Evolutionary conservation across 1,140 invertebrate species (phyloP).

Genomic region (Trichomalopsis sarcophagae): DNA sequence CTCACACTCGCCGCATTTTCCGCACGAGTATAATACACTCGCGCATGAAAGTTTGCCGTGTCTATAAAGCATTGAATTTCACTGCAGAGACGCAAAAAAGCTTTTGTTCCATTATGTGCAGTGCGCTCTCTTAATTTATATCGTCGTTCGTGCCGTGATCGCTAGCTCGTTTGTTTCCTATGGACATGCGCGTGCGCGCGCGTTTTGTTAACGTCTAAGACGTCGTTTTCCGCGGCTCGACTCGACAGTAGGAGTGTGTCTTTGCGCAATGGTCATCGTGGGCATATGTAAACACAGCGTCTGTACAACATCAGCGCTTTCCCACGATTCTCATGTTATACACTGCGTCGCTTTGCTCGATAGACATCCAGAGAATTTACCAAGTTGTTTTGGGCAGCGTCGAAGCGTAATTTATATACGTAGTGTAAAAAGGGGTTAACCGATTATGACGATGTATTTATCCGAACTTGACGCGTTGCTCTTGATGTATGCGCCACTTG

Average conservation of each 20-base stretch:
- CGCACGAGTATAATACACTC: not conserved
- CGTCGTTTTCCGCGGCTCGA: not conserved
- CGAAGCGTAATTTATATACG: too few relatives aligned
- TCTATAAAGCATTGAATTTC: slow-evolving; percentile 34
- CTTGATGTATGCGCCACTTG: not conserved
- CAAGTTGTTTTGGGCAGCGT: not conserved
- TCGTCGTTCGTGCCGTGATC: slow-evolving; percentile 9
- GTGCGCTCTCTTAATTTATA: slow-evolving; percentile 9
- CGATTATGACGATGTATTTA: too few relatives aligned
- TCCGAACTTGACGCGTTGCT: slow-evolving; percentile 12
- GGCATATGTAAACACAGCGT: not conserved
- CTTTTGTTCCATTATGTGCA: slow-evolving; percentile 36
- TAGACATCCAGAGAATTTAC: too few relatives aligned
- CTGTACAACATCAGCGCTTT: not conserved
- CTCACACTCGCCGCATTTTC: not conserved
- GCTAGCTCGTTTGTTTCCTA: not conserved
- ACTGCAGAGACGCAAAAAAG: not conserved
- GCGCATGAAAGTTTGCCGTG: slow-evolving; percentile 6
- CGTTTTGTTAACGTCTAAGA: not conserved
- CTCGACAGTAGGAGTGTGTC: too few relatives aligned
- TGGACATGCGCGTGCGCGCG: too few relatives aligned
- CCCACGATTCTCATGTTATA: not conserved
- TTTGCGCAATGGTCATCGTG: too few relatives aligned
- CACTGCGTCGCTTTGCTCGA: not conserved
- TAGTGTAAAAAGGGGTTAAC: too few relatives aligned